phyloP scores from a whole-genome alignment of 2,888 invertebrate genomes.

The Phaedon cochleariae region DNA sequence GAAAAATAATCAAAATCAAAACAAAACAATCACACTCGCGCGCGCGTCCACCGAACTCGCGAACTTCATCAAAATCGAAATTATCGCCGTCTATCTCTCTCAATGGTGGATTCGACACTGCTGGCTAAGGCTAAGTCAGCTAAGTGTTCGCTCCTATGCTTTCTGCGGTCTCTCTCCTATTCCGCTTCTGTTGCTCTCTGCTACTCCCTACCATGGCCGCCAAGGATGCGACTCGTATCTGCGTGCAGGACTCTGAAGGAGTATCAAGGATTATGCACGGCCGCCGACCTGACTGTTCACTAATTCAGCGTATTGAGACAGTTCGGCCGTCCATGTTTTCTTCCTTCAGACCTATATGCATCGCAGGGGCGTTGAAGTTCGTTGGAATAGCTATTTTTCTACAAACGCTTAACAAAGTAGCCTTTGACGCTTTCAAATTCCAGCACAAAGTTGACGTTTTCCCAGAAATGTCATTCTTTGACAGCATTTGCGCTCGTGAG shows the following conservation, averaged over 20 bases:
- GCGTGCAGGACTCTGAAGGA: not conserved
- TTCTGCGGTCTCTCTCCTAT: conserved; percentile 13
- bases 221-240: conserved; percentile 7
- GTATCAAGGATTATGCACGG: not conserved
- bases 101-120: conserved; percentile 38
- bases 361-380: too few relatives aligned
- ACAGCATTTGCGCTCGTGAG: too few relatives aligned
- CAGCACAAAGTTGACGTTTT: too few relatives aligned
- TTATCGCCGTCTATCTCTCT: conserved; percentile 9
- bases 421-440: too few relatives aligned
- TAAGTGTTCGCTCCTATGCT: conserved; percentile 8
- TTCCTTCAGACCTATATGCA: too few relatives aligned
- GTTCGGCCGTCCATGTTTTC: too few relatives aligned
- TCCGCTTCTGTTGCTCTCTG: not conserved
- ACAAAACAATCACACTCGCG: conserved; percentile 29
- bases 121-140: conserved; percentile 12
- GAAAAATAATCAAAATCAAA: conserved; percentile 17
- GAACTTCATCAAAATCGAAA: conserved; percentile 27
- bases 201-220: conserved; percentile 16
- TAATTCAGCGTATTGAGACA: too few relatives aligned
- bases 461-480: too few relatives aligned
- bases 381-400: too few relatives aligned
- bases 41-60: conserved; percentile 24
- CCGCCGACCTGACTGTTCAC: too few relatives aligned
- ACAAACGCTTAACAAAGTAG: too few relatives aligned